Percentiles rank a stretch among this genome's conserved stretches.
phyloP scores from a whole-genome alignment of 2,888 invertebrate genomes.

The Hypsopygia costalis region DNA sequence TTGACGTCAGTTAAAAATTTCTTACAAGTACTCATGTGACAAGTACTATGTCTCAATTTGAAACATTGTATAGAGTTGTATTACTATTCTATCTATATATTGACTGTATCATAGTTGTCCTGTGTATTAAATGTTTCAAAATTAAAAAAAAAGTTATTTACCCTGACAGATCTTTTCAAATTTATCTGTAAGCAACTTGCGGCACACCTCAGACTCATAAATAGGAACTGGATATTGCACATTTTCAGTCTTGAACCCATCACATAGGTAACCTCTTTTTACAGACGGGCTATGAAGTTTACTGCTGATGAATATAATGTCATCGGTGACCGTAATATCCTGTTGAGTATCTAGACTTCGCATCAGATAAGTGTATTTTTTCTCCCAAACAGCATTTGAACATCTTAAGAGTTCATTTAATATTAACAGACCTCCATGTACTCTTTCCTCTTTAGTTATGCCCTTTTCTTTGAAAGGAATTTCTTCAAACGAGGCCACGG shows the following conservation, averaged over 20 bases:
- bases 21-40: too few species aligned
- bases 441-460: slow-evolving; percentile 91
- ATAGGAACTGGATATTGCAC: slow-evolving; percentile 80
- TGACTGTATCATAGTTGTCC: too few species aligned
- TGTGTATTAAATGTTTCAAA: too few species aligned
- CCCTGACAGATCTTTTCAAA: slow-evolving; percentile 89
- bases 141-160: slow-evolving; percentile 22
- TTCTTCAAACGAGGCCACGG: slow-evolving; percentile 89
- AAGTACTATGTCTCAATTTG: too few species aligned
- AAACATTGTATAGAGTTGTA: too few species aligned
- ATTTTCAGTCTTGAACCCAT: slow-evolving; percentile 73
- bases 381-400: slow-evolving; percentile 93
- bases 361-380: slow-evolving; percentile 87
- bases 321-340: slow-evolving; percentile 71
- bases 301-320: slow-evolving; percentile 80
- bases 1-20: too few species aligned
- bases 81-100: too few species aligned
- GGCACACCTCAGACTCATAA: slow-evolving; percentile 93
- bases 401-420: slow-evolving; percentile 96
- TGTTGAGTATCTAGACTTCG: slow-evolving; percentile 74
- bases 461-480: slow-evolving; percentile 84
- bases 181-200: slow-evolving; percentile 89
- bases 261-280: slow-evolving; percentile 72
- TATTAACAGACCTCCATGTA: slow-evolving; percentile 95
- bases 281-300: slow-evolving; percentile 81